Percentiles rank a stretch among this genome's conserved stretches.
phyloP scores from a whole-genome alignment of 2,888 invertebrate species.

The Erannis defoliaria region DNA sequence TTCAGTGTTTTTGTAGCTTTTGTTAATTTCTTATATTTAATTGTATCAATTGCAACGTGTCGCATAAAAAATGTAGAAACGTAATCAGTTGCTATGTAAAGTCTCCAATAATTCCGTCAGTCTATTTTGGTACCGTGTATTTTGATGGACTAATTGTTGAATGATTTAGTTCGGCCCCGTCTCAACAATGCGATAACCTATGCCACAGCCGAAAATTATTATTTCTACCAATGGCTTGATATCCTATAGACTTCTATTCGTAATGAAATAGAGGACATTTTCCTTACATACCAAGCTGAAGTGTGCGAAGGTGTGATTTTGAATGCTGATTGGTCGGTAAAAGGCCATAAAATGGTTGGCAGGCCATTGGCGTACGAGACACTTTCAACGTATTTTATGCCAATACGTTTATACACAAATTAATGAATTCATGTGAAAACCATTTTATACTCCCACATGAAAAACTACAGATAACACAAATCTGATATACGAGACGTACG shows the following conservation, averaged over 20 bases:
- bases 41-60: not conserved
- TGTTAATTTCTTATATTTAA: no score
- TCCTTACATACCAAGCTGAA: not conserved
- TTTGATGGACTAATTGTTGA: conserved; percentile 56
- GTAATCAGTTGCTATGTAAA: conserved; percentile 16
- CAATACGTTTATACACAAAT: no score
- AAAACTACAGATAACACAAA: no score
- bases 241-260: not conserved
- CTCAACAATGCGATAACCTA: conserved; percentile 58
- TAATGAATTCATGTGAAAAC: no score
- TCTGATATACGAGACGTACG: no score
- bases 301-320: not conserved
- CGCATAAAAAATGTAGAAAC: not conserved
- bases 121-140: conserved; percentile 50
- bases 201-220: conserved; percentile 64
- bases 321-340: no score
- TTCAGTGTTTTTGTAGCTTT: no score
- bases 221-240: conserved; percentile 49
- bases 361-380: no score
- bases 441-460: no score
- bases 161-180: conserved; percentile 50
- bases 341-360: not conserved
- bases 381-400: no score
- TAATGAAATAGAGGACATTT: no score
- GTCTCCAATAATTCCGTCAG: conserved; percentile 34